Evolutionary conservation across 2,888 invertebrate genomes (phyloP).

Genomic region (Invenusta paracnida): DNA sequence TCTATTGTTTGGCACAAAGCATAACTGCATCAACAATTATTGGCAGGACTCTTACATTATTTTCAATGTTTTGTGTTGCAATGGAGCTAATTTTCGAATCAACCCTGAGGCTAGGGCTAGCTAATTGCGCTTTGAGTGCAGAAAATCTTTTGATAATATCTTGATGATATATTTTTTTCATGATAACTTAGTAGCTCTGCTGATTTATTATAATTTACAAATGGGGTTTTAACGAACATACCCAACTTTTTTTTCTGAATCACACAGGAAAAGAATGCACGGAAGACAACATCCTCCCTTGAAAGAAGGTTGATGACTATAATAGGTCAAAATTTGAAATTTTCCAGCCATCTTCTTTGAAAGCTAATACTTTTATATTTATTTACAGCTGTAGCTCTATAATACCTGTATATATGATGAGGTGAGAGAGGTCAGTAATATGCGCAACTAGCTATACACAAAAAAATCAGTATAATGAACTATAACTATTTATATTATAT

Average conservation of each 20-base stretch:
- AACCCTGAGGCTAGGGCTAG: conserved; percentile 8
- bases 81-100: conserved; percentile 27
- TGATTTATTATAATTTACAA: conserved; percentile 31
- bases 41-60: conserved; percentile 23
- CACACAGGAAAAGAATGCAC: conserved; percentile 27
- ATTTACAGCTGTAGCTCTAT: too few species aligned
- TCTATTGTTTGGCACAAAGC: conserved; percentile 25
- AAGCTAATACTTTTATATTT: conserved; percentile 9
- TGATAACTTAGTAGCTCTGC: conserved; percentile 20
- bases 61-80: conserved; percentile 24
- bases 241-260: conserved; percentile 28
- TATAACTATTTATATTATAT: too few species aligned
- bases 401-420: too few species aligned
- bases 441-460: too few species aligned
- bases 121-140: conserved; percentile 21
- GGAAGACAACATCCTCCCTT: conserved; percentile 35
- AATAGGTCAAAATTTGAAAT: conserved; percentile 26
- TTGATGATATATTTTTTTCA: conserved; percentile 33
- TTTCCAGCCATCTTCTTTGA: conserved; percentile 28
- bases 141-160: conserved; percentile 12
- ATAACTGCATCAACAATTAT: conserved; percentile 25
- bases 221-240: conserved; percentile 23
- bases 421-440: too few species aligned
- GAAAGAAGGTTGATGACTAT: conserved; percentile 21
- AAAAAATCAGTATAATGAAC: too few species aligned